Conservation (phyloP, 2,113 vertebrate species). For the Machaerirhynchus nigripectus region DNA sequence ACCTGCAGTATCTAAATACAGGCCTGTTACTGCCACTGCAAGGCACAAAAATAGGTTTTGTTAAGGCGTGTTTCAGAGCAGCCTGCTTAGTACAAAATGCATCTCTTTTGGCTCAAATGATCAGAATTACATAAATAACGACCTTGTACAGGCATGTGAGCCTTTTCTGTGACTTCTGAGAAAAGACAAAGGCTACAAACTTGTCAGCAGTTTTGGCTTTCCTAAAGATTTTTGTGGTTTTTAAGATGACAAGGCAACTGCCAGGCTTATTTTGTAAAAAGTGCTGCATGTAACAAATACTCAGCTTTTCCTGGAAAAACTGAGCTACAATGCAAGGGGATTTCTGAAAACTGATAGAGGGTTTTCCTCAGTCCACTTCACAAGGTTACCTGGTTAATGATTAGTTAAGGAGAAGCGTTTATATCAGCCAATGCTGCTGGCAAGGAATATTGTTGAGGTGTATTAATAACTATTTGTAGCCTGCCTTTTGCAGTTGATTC, state of each 20-base stretch:
- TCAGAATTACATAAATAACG: background rate
- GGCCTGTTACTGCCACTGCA: background rate
- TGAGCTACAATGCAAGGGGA: background rate
- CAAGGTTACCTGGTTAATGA: conserved; percentile 14
- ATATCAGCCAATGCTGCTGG: background rate
- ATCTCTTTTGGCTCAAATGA: background rate
- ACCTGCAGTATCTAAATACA: background rate
- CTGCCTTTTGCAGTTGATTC: background rate
- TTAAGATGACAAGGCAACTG: background rate
- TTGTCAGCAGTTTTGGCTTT: background rate
- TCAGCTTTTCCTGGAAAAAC: background rate
- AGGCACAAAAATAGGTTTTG: background rate
- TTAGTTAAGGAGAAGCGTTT: background rate
- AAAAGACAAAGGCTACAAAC: background rate
- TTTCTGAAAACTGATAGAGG: background rate
- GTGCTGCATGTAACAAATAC: background rate
- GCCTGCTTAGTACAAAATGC: background rate
- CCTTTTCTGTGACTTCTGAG: background rate
- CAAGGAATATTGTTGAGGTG: background rate
- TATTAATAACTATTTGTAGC: background rate
- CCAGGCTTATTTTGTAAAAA: background rate
- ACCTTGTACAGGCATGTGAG: background rate
- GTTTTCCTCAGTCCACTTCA: background rate
- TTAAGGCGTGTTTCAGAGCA: background rate
- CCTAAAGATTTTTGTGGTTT: background rate